Base-by-base conservation (phyloP, 2,113 vertebrate genomes). In the Psephotus haematonotus region DNA sequence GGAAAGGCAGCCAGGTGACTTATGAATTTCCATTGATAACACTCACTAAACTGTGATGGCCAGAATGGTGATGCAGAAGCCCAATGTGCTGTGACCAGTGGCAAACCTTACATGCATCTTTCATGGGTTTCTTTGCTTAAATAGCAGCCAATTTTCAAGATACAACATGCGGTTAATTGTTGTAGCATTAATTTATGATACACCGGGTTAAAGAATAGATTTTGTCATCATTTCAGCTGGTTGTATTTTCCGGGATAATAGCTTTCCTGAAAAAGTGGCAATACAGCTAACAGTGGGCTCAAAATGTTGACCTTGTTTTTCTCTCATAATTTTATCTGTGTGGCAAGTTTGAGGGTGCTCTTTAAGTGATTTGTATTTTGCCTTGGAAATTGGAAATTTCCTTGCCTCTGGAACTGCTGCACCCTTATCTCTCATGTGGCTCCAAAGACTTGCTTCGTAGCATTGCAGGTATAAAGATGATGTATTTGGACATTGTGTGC, bases 401-500 rank as follows among this genome's bases (percentile, higher is more conserved):
- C n/a, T n/a, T n/a, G n/a, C n/a, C n/a, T 43, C 27, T 62, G 79
- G 67, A 80, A 52, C 49, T 76, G 35, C 41, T 55, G 33, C 35
- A 47, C 39, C 18, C 22, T 78, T 41, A 10, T 64, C n/a, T 72
- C 71, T 82, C 22, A 15, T 9, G 22, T 59, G 68, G 44, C n/a
- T 74, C 80, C 68, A 67, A 74, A 77, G 49, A n/a, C 37, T 49
- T 52, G 35, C 53, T 90, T 85, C 0, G 4, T 85, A 82, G 86
- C 71, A 67, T 24, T 88, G 86, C 88, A 77, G 86, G 67, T 90
- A 59, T 90, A 86, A 90, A 88, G 83, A 52, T 93, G 84, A 91
- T 63, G 28, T 80, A 59, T 88, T 90, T 93, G 90, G 41, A 72
- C 50, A 49, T 57, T 59, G 49, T 65, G 41, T 69, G 71, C 63